Evolutionary conservation across 2,797 vertebrate species (phyloP).

Genomic region (Myotis pilosus): DNA sequence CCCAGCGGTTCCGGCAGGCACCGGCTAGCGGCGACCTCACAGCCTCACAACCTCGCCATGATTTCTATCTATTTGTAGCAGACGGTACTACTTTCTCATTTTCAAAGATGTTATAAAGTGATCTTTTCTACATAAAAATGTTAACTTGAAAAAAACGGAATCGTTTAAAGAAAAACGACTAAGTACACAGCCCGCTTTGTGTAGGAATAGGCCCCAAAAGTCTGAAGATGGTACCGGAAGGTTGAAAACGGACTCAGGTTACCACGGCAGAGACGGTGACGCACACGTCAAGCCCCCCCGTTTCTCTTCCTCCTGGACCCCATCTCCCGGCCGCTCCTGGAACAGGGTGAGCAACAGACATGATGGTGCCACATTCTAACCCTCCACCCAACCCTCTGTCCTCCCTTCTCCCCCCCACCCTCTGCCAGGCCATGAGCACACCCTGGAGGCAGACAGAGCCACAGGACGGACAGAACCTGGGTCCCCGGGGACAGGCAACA

Average conservation of each 20-base stretch:
- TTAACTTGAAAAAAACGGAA: neutral
- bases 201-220: neutral
- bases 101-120: neutral
- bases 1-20: no score
- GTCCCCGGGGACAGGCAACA: neutral
- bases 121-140: neutral
- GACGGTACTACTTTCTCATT: neutral
- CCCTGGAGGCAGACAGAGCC: neutral
- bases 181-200: neutral
- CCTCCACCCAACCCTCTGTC: neutral
- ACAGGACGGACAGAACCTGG: neutral
- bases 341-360: neutral
- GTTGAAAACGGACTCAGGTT: neutral
- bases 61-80: neutral
- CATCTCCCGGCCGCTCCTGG: neutral
- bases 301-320: neutral
- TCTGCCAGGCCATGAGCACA: neutral
- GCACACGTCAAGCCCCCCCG: accelerated
- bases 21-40: neutral
- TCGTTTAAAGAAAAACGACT: neutral
- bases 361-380: neutral
- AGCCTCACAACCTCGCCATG: neutral
- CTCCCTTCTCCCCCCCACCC: neutral
- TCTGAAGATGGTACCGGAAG: neutral
- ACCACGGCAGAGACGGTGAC: accelerated